Evolutionary conservation across 2,888 invertebrate genomes (phyloP).

Genomic region (Sturmia bella): DNA sequence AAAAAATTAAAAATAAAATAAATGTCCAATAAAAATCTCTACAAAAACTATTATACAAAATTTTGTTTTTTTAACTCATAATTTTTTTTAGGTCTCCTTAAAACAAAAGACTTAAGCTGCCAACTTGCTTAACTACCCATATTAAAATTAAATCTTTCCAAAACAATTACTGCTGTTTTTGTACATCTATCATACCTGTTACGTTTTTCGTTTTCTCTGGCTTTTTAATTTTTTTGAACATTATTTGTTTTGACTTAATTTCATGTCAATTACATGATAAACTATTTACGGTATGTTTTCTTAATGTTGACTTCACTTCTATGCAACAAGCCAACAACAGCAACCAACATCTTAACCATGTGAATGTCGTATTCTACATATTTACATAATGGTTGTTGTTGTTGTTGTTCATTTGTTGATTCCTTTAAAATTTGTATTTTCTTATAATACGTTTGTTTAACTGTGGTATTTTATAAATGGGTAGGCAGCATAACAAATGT

Average conservation of each 20-base stretch:
- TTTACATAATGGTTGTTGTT: conserved; percentile 13
- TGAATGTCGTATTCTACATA: conserved; percentile 49
- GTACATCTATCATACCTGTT: neutral
- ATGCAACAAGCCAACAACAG: neutral
- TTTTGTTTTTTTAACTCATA: too few relatives aligned
- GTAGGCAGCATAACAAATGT: conserved; percentile 67
- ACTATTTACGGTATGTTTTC: conserved; percentile 73
- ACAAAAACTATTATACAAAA: too few relatives aligned
- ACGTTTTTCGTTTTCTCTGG: conserved; percentile 9
- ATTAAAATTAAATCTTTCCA: conserved; percentile 57
- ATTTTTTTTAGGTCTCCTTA: neutral
- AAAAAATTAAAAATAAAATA: too few relatives aligned
- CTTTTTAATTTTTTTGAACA: conserved; percentile 57
- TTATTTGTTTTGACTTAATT: conserved; percentile 74
- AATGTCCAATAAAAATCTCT: too few relatives aligned
- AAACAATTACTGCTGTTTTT: conserved; percentile 5
- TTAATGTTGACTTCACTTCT: conserved; percentile 61
- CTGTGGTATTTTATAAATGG: conserved; percentile 58
- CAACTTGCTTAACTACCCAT: conserved; percentile 41
- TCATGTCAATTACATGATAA: conserved; percentile 74
- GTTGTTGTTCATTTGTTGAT: conserved; percentile 31
- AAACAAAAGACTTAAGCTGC: conserved; percentile 12
- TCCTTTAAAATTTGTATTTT: conserved; percentile 26
- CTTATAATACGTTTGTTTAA: neutral
- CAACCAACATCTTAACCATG: conserved; percentile 61